Evolutionary conservation across 2,797 vertebrate genomes (phyloP).

Genomic region (Cossypha polioptera): DNA sequence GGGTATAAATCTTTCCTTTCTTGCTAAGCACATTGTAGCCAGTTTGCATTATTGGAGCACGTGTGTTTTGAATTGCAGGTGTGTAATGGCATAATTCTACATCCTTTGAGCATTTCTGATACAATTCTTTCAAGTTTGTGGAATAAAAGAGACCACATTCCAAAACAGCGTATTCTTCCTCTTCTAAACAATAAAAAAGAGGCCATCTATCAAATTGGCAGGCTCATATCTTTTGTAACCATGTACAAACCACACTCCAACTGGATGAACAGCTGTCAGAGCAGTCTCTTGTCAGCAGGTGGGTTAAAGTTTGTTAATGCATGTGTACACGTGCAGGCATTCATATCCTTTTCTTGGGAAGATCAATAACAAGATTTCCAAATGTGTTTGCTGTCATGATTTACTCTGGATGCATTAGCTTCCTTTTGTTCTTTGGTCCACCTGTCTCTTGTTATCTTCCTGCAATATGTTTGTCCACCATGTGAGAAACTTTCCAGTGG

Average conservation of each 20-base stretch:
- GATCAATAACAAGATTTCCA: not conserved
- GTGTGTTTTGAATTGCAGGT: not conserved
- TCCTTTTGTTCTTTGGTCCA: not conserved
- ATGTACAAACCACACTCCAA: slow-evolving; percentile 14
- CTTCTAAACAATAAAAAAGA: slow-evolving; percentile 58
- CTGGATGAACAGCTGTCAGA: slow-evolving; percentile 64
- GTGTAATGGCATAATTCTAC: not conserved
- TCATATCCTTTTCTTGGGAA: not conserved
- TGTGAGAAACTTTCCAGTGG: not conserved
- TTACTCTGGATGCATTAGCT: not conserved
- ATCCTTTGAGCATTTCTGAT: slow-evolving; percentile 30
- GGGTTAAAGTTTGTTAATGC: slow-evolving; percentile 47
- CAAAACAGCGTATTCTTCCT: slow-evolving; percentile 40
- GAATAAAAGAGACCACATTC: slow-evolving; percentile 49
- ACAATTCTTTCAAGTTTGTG: slow-evolving; percentile 3
- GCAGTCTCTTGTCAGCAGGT: slow-evolving; percentile 41
- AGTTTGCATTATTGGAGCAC: not conserved
- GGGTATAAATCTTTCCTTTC: not conserved
- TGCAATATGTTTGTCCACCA: not conserved
- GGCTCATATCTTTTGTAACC: slow-evolving; percentile 35
- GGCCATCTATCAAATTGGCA: slow-evolving; percentile 52
- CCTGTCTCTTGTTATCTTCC: not conserved
- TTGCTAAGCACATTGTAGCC: not conserved
- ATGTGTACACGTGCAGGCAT: not conserved
- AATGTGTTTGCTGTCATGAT: not conserved